Evolutionary conservation across 2,113 vertebrate genomes (phyloP).

Genomic region (Prinia subflava): DNA sequence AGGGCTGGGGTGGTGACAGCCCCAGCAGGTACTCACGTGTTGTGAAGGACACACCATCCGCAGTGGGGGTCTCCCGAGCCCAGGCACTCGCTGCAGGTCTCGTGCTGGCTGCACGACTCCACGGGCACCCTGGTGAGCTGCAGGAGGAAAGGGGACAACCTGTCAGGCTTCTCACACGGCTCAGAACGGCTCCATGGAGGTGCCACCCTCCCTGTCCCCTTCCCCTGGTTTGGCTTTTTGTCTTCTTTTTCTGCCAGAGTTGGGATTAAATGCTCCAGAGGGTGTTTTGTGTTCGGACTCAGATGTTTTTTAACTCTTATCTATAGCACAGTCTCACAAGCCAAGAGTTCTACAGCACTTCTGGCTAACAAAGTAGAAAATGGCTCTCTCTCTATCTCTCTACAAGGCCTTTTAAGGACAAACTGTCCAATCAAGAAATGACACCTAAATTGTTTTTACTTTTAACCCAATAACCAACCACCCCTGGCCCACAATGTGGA

Average conservation of each 20-base stretch:
- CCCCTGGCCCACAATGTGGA: rapidly evolving
- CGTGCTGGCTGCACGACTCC: slow-evolving; percentile 90
- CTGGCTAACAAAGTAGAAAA: background rate
- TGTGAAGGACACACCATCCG: slow-evolving; percentile 98
- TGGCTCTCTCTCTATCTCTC: background rate
- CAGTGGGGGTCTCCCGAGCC: slow-evolving; percentile 96
- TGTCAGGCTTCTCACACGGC: background rate
- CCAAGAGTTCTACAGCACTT: background rate
- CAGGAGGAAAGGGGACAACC: slow-evolving; percentile 15
- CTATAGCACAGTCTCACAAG: background rate
- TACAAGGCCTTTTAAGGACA: background rate
- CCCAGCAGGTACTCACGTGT: slow-evolving; percentile 81
- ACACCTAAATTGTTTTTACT: background rate
- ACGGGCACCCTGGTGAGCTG: slow-evolving; percentile 93
- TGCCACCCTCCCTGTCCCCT: background rate
- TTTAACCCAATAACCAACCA: background rate
- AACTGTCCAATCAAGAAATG: background rate
- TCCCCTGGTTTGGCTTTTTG: background rate
- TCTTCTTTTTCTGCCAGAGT: background rate
- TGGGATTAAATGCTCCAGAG: rapidly evolving
- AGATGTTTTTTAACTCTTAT: background rate
- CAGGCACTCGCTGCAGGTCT: slow-evolving; percentile 88
- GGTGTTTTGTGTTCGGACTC: background rate
- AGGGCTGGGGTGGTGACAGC: too few relatives aligned
- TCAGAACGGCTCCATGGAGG: rapidly evolving